These are phyloP conservation scores for Sternarchorhynchus goeldii DNA, from an alignment of 2,797 vertebrate genomes.

Conservation along the genomic window DNA sequence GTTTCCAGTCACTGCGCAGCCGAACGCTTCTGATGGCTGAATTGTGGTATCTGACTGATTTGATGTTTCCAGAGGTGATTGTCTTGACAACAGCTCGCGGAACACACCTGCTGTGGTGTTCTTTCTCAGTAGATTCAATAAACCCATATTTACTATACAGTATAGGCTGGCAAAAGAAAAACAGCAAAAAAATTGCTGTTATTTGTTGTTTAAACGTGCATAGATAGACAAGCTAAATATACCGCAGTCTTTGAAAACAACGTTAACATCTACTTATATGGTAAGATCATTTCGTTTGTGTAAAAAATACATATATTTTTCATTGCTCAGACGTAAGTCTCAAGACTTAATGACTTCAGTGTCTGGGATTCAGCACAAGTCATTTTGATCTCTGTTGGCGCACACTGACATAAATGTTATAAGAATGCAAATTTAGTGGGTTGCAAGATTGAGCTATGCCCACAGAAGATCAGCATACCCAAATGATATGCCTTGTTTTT, in stretches of 20 bases:
- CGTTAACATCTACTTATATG: not conserved
- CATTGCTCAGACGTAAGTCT: not conserved
- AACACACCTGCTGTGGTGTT: conserved; percentile 16
- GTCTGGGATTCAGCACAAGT: not conserved
- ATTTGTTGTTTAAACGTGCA: not conserved
- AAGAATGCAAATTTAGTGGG: not conserved
- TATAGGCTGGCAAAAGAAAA: not conserved
- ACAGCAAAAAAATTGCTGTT: too few species aligned
- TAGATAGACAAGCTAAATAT: not conserved
- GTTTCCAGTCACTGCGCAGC: conserved; percentile 35
- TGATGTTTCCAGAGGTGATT: conserved; percentile 32
- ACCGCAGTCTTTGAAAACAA: not conserved
- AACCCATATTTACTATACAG: not conserved
- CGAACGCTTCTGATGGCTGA: conserved; percentile 39
- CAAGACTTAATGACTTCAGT: not conserved
- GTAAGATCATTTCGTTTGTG: not conserved
- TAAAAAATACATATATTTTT: too few species aligned
- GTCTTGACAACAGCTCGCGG: conserved; percentile 16
- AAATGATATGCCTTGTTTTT: not conserved
- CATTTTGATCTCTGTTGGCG: not conserved
- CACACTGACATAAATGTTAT: not conserved
- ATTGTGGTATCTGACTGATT: conserved; percentile 40
- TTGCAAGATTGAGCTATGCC: not conserved
- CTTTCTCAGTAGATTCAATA: not conserved
- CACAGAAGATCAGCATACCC: not conserved